Conservation (phyloP, 2,113 vertebrate genomes). For the Seriola quinqueradiata region DNA sequence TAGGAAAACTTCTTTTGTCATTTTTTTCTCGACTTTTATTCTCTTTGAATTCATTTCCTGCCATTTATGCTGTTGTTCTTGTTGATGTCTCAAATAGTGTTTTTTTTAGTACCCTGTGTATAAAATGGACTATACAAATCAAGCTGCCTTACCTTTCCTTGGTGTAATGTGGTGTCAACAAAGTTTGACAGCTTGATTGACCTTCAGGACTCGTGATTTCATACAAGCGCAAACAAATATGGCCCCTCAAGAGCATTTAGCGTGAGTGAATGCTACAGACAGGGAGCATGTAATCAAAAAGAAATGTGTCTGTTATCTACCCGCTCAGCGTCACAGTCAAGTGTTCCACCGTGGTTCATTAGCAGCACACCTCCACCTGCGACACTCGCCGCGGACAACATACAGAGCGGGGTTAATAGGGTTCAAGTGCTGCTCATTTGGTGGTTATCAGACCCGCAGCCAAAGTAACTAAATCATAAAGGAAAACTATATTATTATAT, state of each 20-base stretch:
- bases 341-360: conserved; percentile 4
- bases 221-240: not conserved
- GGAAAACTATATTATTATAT: not conserved
- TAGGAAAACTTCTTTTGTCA: too few relatives aligned
- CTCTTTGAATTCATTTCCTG: not conserved
- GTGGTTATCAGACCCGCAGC: conserved; percentile 28
- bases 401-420: conserved; percentile 50
- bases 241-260: not conserved
- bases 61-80: not conserved
- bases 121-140: not conserved
- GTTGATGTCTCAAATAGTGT: not conserved
- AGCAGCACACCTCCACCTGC: conserved; percentile 2
- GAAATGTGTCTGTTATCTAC: conserved; percentile 10
- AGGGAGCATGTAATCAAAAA: conserved; percentile 36
- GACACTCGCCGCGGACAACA: conserved; percentile 20
- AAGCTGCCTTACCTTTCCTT: not conserved
- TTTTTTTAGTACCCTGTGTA: not conserved
- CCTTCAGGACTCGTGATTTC: conserved; percentile 11
- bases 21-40: not conserved
- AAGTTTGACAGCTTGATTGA: conserved; percentile 27
- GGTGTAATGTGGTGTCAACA: not conserved
- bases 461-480: not conserved
- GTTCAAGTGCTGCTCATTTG: conserved; percentile 53
- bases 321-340: conserved; percentile 13
- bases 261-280: not conserved